Evolutionary conservation across 2,888 invertebrate genomes (phyloP), one percentile per base, ranked within the genome.

Genomic region (Microctonus brassicae): DNA sequence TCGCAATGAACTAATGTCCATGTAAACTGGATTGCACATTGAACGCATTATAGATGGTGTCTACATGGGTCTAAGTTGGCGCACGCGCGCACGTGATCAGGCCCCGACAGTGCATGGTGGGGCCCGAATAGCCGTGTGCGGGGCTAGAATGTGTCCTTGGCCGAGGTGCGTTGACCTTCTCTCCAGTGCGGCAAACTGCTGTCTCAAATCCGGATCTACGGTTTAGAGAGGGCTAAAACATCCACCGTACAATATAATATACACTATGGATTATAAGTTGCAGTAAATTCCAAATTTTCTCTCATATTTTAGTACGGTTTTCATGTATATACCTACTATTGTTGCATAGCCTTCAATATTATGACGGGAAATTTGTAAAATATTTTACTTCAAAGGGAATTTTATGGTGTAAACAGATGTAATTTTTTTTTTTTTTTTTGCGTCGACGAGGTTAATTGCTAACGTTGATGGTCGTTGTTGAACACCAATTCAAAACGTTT

Each of bases 71-170:
- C 33, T 7, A n/a, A 20, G 58, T 17, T 29, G 29, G 47, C 26
- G 58, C 33, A 36, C 17, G 58, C 52, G 60, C 71, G 67, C 68
- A 73, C 76, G 72, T 77, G 75, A 78, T 76, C 76, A 76, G 76
- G 75, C 72, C 71, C 69, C 75, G 65, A 58, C 33, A 26, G 53
- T 69, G 66, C 72, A 71, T 68, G 76, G 73, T 66, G 65, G 70
- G 65, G 65, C 68, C 67, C 74, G 70, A 67, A 69, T 73, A 55
- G 55, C 60, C 58, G 17, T 47, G 20, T 17, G 57, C 77, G 82
- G 75, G 80, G 79, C 85, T 86, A 86, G 85, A 86, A 85, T 85
- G 83, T 86, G 86, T 86, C 86, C 86, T 86, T 86, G 86, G 83
- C 80, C 80, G 80, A 81, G 83, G 84, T 84, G 83, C 86, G 84